A percentile compares a stretch with the other conserved stretches of the same genome.
Conservation (phyloP, 2,888 invertebrate genomes). For the Subacronicta megacephala region DNA sequence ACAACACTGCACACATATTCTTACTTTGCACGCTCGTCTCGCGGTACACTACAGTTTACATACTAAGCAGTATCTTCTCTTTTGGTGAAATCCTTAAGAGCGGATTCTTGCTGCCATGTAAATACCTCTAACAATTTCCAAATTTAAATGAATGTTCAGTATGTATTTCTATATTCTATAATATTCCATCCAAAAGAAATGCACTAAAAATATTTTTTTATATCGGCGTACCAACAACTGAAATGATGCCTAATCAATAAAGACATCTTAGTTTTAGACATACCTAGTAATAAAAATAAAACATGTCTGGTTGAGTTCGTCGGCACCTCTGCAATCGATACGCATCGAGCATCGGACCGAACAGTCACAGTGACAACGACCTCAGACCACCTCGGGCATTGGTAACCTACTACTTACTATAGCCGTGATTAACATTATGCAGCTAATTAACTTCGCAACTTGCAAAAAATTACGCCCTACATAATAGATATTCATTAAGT, state of each 20-base stretch:
- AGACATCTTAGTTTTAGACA: too few relatives aligned
- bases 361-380: constrained; percentile 67
- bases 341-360: constrained; percentile 64
- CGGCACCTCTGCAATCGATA: constrained; percentile 81
- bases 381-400: constrained; percentile 65
- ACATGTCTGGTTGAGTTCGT: constrained; percentile 59
- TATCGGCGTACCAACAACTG: neutral
- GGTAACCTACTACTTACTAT: constrained; percentile 59
- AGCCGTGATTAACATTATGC: constrained; percentile 33
- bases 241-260: neutral
- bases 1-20: constrained; percentile 60
- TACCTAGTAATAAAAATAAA: constrained; percentile 40
- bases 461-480: constrained; percentile 14
- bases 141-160: too few relatives aligned
- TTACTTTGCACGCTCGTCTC: constrained; percentile 59
- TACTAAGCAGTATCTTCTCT: constrained; percentile 49
- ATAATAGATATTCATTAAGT: too few relatives aligned
- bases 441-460: constrained; percentile 36
- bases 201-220: too few relatives aligned
- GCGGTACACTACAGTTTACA: constrained; percentile 57
- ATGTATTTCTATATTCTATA: too few relatives aligned
- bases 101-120: neutral
- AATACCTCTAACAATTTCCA: too few relatives aligned
- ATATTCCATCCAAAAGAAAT: too few relatives aligned
- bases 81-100: constrained; percentile 47